Percentiles rank a stretch among this genome's conserved stretches.
phyloP scores from a whole-genome alignment of 2,113 vertebrate species.

The Hippoglossus stenolepis region DNA sequence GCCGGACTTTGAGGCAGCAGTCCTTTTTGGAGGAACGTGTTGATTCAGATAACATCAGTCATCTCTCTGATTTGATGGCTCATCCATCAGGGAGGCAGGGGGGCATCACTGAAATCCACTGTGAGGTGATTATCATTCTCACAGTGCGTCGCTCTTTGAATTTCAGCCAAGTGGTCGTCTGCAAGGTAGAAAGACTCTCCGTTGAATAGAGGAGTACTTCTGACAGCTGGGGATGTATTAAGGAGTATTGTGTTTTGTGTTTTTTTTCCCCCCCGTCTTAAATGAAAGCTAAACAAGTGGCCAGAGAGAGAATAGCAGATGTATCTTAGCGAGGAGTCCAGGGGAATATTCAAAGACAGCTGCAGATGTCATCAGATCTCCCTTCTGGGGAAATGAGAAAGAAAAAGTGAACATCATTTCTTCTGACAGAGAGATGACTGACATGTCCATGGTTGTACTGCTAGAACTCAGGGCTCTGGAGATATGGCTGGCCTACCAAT shows the following conservation, averaged over 20 bases:
- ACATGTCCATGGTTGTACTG: constrained; percentile 23
- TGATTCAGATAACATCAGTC: constrained; percentile 67
- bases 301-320: constrained; percentile 44
- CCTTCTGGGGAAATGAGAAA: constrained; percentile 33
- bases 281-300: constrained; percentile 55
- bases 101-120: constrained; percentile 36
- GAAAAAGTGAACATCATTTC: constrained; percentile 39
- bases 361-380: constrained; percentile 51
- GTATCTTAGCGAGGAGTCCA: constrained; percentile 28
- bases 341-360: constrained; percentile 46
- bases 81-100: constrained; percentile 31
- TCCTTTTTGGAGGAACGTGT: background rate
- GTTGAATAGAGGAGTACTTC: constrained; percentile 33
- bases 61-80: constrained; percentile 45
- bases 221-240: constrained; percentile 58
- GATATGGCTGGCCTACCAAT: constrained; percentile 28
- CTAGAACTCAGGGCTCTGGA: constrained; percentile 24
- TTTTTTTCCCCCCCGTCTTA: constrained; percentile 36
- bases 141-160: constrained; percentile 47
- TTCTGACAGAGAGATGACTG: constrained; percentile 57
- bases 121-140: constrained; percentile 59
- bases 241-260: background rate
- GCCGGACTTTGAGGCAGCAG: constrained; percentile 24
- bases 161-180: constrained; percentile 54
- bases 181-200: constrained; percentile 17